phyloP scores from a whole-genome alignment of 2,888 invertebrate species.

The Coleophora deauratella region DNA sequence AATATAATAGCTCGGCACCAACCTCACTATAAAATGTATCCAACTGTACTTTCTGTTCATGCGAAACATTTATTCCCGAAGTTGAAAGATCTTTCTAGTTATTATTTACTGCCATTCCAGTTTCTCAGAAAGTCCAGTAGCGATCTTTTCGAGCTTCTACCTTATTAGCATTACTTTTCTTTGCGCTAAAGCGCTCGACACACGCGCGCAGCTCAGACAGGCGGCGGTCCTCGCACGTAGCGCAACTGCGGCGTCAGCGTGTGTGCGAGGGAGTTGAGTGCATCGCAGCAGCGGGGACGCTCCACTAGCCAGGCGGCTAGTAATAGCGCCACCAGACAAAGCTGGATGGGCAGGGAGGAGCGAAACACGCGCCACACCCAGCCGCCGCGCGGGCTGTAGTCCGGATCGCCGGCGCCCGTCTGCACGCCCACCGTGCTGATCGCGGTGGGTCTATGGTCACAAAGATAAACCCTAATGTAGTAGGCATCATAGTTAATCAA shows the following conservation, averaged over 20 bases:
- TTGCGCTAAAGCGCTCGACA: too few species aligned
- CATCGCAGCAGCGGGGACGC: slow-evolving; percentile 85
- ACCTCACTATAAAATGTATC: too few species aligned
- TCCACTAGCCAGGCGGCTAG: slow-evolving; percentile 84
- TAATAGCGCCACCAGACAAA: slow-evolving; percentile 82
- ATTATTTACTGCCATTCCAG: too few species aligned
- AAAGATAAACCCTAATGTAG: too few species aligned
- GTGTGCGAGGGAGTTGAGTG: slow-evolving; percentile 82
- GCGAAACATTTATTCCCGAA: too few species aligned
- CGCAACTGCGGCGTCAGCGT: slow-evolving; percentile 86
- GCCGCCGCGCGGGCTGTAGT: slow-evolving; percentile 66
- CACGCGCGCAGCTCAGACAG: slow-evolving; percentile 79
- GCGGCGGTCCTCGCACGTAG: slow-evolving; percentile 88
- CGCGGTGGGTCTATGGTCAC: neutral
- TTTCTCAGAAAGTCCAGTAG: too few species aligned
- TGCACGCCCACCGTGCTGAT: slow-evolving; percentile 47
- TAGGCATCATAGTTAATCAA: too few species aligned
- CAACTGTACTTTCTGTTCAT: too few species aligned
- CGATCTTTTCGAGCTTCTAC: too few species aligned
- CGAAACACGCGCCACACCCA: slow-evolving; percentile 85
- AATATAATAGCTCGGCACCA: too few species aligned
- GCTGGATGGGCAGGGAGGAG: slow-evolving; percentile 84
- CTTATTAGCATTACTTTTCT: too few species aligned
- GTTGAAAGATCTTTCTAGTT: too few species aligned
- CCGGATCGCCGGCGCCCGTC: slow-evolving; percentile 73